These are phyloP conservation scores for Dendrocopos noguchii DNA, from an alignment of 2,113 vertebrate genomes.

Conservation along the genomic window DNA sequence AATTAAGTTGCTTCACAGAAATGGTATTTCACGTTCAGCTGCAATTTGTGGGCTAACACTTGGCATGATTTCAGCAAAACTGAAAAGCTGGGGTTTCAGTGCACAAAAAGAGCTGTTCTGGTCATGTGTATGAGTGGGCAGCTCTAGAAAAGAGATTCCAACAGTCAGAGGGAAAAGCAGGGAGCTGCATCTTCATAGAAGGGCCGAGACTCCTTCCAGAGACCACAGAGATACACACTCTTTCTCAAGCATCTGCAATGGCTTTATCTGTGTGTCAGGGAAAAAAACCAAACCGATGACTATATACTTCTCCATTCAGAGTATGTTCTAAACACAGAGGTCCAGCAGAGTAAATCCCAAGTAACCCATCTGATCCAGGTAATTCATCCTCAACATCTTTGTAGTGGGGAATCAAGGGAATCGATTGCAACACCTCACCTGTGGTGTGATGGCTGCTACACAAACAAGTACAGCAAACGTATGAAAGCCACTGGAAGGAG, in stretches of 20 bases:
- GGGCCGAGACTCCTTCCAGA: background rate
- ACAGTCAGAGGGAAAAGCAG: background rate
- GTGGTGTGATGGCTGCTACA: background rate
- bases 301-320: background rate
- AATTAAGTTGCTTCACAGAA: constrained; percentile 7
- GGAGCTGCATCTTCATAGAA: background rate
- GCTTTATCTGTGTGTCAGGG: background rate
- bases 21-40: background rate
- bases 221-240: background rate
- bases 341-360: background rate
- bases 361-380: background rate
- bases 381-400: background rate
- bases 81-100: background rate
- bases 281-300: background rate
- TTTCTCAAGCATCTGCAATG: background rate
- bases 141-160: background rate
- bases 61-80: background rate
- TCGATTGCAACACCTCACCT: background rate
- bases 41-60: background rate
- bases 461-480: background rate
- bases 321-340: background rate
- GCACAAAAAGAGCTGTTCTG: background rate
- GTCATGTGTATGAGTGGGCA: background rate
- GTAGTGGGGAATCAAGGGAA: background rate
- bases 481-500: background rate